These are phyloP conservation scores for Sialia sialis DNA, from an alignment of 2,113 vertebrate species.

Conservation along the genomic window DNA sequence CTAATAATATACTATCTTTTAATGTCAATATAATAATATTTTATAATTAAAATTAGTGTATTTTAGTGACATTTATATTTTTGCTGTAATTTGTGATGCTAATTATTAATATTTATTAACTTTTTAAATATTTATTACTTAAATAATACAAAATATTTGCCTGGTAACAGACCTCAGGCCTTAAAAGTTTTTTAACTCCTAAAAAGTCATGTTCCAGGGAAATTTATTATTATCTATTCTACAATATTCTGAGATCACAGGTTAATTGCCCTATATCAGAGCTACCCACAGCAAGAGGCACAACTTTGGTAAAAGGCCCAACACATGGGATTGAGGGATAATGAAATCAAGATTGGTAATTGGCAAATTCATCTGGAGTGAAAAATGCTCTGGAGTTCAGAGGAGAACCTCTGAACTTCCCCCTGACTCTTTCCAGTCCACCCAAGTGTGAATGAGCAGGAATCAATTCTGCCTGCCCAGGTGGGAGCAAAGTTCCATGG, in stretches of 20 bases:
- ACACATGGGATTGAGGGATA: rapidly evolving
- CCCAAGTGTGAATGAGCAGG: not conserved
- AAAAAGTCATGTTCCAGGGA: not conserved
- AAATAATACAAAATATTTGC: not conserved
- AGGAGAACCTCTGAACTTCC: not conserved
- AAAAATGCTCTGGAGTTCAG: not conserved
- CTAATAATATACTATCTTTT: not conserved
- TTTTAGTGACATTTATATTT: not conserved
- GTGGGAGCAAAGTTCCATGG: not conserved
- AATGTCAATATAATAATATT: not conserved
- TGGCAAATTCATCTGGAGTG: not conserved
- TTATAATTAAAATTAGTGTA: not conserved
- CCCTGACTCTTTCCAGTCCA: not conserved
- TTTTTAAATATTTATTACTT: not conserved
- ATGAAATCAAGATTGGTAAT: not conserved
- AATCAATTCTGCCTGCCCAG: not conserved
- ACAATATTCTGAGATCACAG: not conserved
- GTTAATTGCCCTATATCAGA: not conserved
- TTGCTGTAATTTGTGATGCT: not conserved
- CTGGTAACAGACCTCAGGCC: not conserved
- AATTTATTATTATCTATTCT: not conserved
- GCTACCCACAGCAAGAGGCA: not conserved
- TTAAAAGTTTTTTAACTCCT: not conserved
- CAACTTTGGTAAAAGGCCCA: not conserved
- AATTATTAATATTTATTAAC: not conserved